These are phyloP conservation scores for Molossus molossus DNA, from an alignment of 2,797 vertebrate genomes.

Conservation along the genomic window DNA sequence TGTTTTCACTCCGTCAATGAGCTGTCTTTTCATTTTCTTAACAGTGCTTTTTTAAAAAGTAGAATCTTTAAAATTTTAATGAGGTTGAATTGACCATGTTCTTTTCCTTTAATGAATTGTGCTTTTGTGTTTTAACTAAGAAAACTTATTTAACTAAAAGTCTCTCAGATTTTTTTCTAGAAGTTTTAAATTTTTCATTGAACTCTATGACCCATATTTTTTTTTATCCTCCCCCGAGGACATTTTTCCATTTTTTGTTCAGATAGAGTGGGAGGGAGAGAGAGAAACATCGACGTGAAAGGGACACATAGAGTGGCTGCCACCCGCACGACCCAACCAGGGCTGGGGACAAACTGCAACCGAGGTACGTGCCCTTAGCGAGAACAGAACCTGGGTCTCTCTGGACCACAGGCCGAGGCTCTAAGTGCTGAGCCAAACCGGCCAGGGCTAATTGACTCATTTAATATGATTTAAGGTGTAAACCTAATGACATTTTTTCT, in stretches of 20 bases:
- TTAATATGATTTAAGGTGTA: not conserved
- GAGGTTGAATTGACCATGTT: not conserved
- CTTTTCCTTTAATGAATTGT: not conserved
- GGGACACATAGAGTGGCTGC: too few relatives aligned
- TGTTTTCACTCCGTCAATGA: not conserved
- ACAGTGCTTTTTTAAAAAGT: not conserved
- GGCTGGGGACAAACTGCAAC: too few relatives aligned
- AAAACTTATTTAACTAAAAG: not conserved
- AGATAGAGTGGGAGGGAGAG: too few relatives aligned
- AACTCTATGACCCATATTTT: not conserved
- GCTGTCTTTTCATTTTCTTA: constrained; percentile 13
- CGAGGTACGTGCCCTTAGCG: too few relatives aligned
- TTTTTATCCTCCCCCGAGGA: too few relatives aligned
- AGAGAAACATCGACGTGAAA: too few relatives aligned
- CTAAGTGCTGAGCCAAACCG: too few relatives aligned
- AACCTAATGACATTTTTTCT: not conserved
- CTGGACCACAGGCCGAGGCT: too few relatives aligned
- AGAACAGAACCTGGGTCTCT: too few relatives aligned
- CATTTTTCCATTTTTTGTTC: too few relatives aligned
- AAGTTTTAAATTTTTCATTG: not conserved
- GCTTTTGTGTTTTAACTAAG: not conserved
- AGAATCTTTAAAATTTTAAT: constrained; percentile 15
- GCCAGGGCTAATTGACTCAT: not conserved
- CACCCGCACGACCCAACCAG: too few relatives aligned
- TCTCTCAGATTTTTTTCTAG: constrained; percentile 6